Evolutionary conservation across 2,888 invertebrate genomes (phyloP), one percentile per base, ranked within the genome.

Genomic region (Pyrochroa serraticornis): DNA sequence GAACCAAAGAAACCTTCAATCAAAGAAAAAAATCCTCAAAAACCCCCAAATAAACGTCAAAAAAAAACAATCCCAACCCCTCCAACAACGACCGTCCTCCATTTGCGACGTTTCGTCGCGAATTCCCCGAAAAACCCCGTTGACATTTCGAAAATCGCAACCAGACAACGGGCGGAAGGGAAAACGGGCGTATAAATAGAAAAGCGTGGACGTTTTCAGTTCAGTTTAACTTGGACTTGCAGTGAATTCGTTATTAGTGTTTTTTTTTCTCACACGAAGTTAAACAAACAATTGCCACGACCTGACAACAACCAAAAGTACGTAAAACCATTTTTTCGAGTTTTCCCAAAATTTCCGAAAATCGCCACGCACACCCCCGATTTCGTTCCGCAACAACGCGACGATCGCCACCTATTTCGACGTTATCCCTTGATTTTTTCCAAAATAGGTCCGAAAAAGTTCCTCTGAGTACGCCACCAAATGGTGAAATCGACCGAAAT

Each of bases 1-100:
- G 43, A 58, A 77, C 82, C 83, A 74, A 65, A 51, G 42, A 45
- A 47, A 58, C 36, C 30, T 36, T 42, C 80, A 42, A 32, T 31
- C 45, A 39, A 37, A 46, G 22, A 33, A 58, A 56, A 53, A 45
- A 49, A 7, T 22, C 35, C 34, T 52, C 52, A 22, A 22, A 22
- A 22, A 22, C 39, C 47, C 50, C n/a, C n/a, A n/a, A n/a, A n/a
- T n/a, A n/a, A n/a, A n/a, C n/a, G n/a, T n/a, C n/a, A n/a, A n/a
- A n/a, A 14, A 30, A 31, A 22, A 49, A 31, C 51, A 36, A 47
- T n/a, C n/a, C 12, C 50, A 35, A 60, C 10, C 12, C 33, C 13
- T 30, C 34, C 36, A 49, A 62, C 31, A 47, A 57, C 51, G 53
- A 35, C 6, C 3, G 14, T 6, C 7, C 12, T 32, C 33, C 31